A percentile compares a stretch with the other conserved stretches of the same genome.
phyloP scores from a whole-genome alignment of 2,113 vertebrate species.

The Poeciliopsis occidentalis region DNA sequence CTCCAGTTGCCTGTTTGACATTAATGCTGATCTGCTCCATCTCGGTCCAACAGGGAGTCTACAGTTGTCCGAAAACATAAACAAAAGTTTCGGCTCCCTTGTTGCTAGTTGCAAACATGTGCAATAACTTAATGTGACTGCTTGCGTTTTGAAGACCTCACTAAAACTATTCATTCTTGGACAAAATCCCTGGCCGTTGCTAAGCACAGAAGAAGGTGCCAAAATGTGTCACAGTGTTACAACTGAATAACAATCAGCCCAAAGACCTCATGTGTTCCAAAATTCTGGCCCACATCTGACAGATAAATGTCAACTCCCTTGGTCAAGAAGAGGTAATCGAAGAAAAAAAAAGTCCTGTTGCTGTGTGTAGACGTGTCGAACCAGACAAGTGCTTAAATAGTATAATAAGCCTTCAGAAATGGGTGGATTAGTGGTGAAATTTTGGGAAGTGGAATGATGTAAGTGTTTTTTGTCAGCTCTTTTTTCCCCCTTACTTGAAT shows the following conservation, averaged over 20 bases:
- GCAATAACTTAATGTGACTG: conserved; percentile 73
- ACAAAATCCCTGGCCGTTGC: conserved; percentile 63
- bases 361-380: conserved; percentile 51
- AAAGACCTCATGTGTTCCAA: conserved; percentile 46
- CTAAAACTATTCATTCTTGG: conserved; percentile 60
- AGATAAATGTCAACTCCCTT: conserved; percentile 68
- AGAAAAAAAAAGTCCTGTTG: conserved; percentile 46
- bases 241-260: conserved; percentile 48
- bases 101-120: conserved; percentile 73
- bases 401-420: conserved; percentile 64
- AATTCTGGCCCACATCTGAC: conserved; percentile 63
- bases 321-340: conserved; percentile 63
- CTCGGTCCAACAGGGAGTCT: conserved; percentile 50
- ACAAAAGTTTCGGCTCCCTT: conserved; percentile 57
- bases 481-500: conserved; percentile 51
- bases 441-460: conserved; percentile 66
- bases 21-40: conserved; percentile 74
- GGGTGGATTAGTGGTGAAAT: conserved; percentile 65
- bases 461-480: conserved; percentile 68
- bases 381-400: conserved; percentile 66
- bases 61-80: conserved; percentile 67
- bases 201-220: conserved; percentile 55
- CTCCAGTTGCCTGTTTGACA: conserved; percentile 58
- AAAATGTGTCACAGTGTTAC: conserved; percentile 71
- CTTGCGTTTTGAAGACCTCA: conserved; percentile 68